A percentile compares a stretch with the other conserved stretches of the same genome.
phyloP scores from a whole-genome alignment of 1,140 invertebrate species.

The Caligus rogercresseyi region DNA sequence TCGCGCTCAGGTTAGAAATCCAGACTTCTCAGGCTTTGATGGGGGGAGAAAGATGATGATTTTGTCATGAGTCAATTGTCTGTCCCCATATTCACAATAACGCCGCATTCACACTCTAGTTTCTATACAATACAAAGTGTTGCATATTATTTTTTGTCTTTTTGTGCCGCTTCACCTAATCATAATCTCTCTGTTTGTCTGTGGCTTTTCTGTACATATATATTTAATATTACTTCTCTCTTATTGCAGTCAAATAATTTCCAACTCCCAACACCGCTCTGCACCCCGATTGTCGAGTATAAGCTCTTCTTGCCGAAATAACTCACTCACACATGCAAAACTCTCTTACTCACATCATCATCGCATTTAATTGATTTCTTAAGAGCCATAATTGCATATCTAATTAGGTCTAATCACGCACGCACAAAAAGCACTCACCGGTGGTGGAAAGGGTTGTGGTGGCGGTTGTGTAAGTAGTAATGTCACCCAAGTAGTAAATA shows the following conservation, averaged over 20 bases:
- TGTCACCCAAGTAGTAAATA: too few species aligned
- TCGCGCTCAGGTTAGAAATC: constrained; percentile 59
- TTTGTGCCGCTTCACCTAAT: not conserved
- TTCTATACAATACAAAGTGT: not conserved
- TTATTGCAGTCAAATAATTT: constrained; percentile 18
- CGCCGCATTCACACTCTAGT: not conserved
- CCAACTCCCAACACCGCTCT: constrained; percentile 18
- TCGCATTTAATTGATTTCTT: constrained; percentile 1
- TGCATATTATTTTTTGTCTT: not conserved
- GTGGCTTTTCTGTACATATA: not conserved
- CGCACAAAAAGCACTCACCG: not conserved
- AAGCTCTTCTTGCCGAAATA: constrained; percentile 19
- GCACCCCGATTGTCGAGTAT: constrained; percentile 20
- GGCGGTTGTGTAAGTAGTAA: too few species aligned
- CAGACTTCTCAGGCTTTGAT: not conserved
- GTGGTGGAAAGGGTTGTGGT: too few species aligned
- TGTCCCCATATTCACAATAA: not conserved
- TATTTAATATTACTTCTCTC: not conserved
- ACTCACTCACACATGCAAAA: not conserved
- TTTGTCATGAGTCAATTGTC: not conserved
- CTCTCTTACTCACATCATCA: not conserved
- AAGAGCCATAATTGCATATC: not conserved
- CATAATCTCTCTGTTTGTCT: too few species aligned
- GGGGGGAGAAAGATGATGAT: too few species aligned
- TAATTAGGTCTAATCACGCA: not conserved